These are phyloP conservation scores for Neodiprion virginianus DNA, from an alignment of 1,140 invertebrate species.

Conservation along the genomic window DNA sequence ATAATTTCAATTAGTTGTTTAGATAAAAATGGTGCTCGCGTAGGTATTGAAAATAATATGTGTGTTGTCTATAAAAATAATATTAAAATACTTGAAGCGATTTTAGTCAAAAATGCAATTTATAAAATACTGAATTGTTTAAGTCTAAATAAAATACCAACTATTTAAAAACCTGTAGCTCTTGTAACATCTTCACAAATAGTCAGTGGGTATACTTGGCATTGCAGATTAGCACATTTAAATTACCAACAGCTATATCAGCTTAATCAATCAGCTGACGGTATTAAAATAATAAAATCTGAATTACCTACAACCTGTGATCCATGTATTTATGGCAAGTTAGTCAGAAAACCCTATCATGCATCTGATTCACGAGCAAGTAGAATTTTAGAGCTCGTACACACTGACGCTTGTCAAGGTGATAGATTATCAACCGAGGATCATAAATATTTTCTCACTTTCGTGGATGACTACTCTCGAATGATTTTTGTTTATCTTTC, in stretches of 20 bases:
- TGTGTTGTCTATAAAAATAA: background rate
- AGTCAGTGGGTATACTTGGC: conserved; percentile 11
- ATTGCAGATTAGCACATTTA: conserved; percentile 17
- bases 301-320: conserved; percentile 20
- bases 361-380: background rate
- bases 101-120: background rate
- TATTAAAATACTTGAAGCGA: background rate
- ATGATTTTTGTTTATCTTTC: conserved; percentile 47
- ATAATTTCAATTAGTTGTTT: background rate
- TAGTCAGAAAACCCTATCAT: conserved; percentile 35
- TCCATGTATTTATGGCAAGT: conserved; percentile 36
- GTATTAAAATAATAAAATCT: conserved; percentile 27
- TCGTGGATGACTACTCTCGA: conserved; percentile 47
- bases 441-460: conserved; percentile 36
- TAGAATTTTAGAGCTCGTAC: conserved; percentile 35
- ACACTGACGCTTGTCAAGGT: conserved; percentile 43
- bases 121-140: background rate
- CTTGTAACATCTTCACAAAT: background rate
- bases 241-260: conserved; percentile 19
- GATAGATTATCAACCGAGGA: conserved; percentile 31
- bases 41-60: background rate
- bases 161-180: background rate
- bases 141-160: background rate
- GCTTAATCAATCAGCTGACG: conserved; percentile 28
- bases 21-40: no score